Conservation (phyloP, 2,888 invertebrate genomes). For the Sipha maydis region DNA sequence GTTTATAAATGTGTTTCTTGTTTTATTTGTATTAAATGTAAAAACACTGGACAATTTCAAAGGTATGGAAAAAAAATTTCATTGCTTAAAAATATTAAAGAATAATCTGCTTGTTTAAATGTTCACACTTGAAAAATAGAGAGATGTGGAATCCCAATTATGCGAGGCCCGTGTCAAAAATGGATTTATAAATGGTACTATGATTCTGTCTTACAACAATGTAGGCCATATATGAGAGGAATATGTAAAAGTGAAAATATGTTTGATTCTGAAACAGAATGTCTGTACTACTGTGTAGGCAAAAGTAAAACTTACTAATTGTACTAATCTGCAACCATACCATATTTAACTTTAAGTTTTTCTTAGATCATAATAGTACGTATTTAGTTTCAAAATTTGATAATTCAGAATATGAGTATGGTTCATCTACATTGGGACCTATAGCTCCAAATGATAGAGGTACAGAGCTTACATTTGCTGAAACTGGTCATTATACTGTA, state of each 20-base stretch:
- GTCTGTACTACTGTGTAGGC: constrained; percentile 74
- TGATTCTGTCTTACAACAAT: constrained; percentile 72
- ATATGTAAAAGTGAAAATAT: constrained; percentile 78
- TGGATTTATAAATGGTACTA: constrained; percentile 77
- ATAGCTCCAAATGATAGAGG: constrained; percentile 81
- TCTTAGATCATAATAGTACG: constrained; percentile 40
- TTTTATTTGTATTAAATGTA: constrained; percentile 8
- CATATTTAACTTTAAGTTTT: neutral
- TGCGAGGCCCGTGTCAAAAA: constrained; percentile 70
- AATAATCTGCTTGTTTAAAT: neutral
- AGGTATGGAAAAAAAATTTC: constrained; percentile 16
- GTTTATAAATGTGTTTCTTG: constrained; percentile 7
- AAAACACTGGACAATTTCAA: constrained; percentile 42
- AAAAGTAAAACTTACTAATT: constrained; percentile 68
- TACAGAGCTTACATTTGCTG: constrained; percentile 83
- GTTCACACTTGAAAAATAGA: constrained; percentile 18
- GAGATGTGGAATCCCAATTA: constrained; percentile 42
- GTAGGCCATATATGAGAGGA: constrained; percentile 76
- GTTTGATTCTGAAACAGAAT: constrained; percentile 76
- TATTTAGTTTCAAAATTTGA: neutral
- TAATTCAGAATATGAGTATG: constrained; percentile 48
- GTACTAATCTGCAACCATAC: neutral
- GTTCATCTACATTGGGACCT: constrained; percentile 70
- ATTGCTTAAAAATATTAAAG: neutral
- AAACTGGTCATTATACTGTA: constrained; percentile 85